Base-by-base conservation (phyloP, 2,888 invertebrate genomes). In the Spicauda simplicius region DNA sequence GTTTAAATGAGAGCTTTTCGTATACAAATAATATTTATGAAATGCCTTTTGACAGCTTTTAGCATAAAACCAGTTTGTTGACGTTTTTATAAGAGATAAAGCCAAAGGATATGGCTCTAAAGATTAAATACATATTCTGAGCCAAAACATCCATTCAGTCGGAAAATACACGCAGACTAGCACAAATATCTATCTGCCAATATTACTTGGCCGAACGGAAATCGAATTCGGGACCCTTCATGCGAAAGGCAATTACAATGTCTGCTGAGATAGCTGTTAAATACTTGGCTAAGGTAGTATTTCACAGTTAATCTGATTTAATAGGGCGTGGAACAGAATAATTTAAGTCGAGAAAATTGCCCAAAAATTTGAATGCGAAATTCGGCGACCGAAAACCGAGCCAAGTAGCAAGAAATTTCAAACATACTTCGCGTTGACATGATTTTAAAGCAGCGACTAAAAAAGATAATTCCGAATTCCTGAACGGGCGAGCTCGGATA, bases 401-500 rank as follows among this genome's bases (percentile, higher is more conserved):
- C 67, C 67, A 57, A 62, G 41, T 52, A 68, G 56, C 65, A 48
- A 68, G 53, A 56, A 57, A 68, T 68, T 68, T 68, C 53, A 62
- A 57, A 68, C 59, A 68, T 69, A 69, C 62, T 69, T 64, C 68
- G 54, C 57, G 65, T 66, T 70, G 69, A 70, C 66, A 70, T 64
- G 69, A 70, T 68, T 72, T 70, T 69, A 69, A 72, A 72, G 72
- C 55, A 67, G 66, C 52, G 67, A 55, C 58, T 61, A 73, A 75
- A 74, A 75, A 73, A 73, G 70, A 69, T 69, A 71, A 76, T 70
- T 71, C 70, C 65, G 66, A 74, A 73, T 74, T 74, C 72, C 61
- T 71, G 67, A 73, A 71, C 67, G 73, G 71, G 68, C 74, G 60
- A 70, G 71, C 68, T 58, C 78, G 82, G 83, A 86, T 89, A 89